Evolutionary conservation across 2,888 invertebrate genomes (phyloP), one percentile per base, ranked within the genome.

Genomic region (Chloroclysta siterata): DNA sequence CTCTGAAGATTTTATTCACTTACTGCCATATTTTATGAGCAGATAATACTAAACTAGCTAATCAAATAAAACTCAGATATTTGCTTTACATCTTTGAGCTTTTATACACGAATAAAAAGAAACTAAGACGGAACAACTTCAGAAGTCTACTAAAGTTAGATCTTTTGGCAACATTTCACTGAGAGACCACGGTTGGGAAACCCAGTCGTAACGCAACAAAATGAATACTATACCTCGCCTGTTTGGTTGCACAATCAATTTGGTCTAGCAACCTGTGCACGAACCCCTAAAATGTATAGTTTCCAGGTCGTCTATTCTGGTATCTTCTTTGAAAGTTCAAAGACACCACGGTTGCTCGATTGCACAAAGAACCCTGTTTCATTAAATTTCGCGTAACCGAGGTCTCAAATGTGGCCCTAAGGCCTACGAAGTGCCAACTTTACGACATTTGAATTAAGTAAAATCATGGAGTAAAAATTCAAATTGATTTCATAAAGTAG

Each of bases 41-140:
- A 54, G 54, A 15, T 15, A 54, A 29, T 13, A 44, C 15, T 44
- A 14, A 54, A 54, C 33, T 54, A 15, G 54, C 3, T 54, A 33
- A 44, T 54, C 7, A n/a, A 36, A 55, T 55, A 55, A 55, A 55
- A 47, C 55, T 46, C 7, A 13, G 14, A 46, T 48, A 17, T 39
- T 17, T 46, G 33, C 46, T 54, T 54, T 14, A 15, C 33, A 56
- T 47, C 55, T 56, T 54, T 4, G 39, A 28, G 28, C 41, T 11
- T 17, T 46, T 47, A 55, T 29, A 36, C 22, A 29, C 33, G 28
- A 53, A 10, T 53, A 28, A 33, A 54, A 44, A 8, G 29, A 33
- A 50, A 29, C 29, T 29, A 33, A 44, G 33, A 33, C 7, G 13
- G 11, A 33, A 14, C 7, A 15, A 46, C 29, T 54, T 53, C 28